These are phyloP conservation scores for Sporophila hypoxantha DNA, from an alignment of 2,113 vertebrate genomes.

Conservation along the genomic window DNA sequence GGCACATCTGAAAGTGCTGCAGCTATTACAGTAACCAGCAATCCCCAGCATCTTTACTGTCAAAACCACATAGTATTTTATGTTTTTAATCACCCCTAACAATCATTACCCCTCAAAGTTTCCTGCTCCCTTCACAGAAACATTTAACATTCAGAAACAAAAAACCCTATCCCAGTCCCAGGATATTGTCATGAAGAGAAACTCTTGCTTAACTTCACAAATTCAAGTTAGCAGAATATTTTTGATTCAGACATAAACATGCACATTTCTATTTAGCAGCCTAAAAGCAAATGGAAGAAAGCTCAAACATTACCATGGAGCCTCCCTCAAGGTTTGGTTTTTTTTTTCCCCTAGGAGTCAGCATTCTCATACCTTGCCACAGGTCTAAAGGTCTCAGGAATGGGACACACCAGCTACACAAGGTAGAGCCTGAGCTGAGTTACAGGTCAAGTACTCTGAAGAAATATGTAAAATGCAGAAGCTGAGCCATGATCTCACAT, in stretches of 20 bases:
- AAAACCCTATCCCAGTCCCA: accelerated
- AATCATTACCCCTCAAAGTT: neutral
- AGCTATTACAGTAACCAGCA: neutral
- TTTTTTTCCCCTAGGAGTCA: neutral
- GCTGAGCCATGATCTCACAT: neutral
- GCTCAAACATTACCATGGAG: neutral
- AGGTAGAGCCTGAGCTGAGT: neutral
- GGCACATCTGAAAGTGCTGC: neutral
- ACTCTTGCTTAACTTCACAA: neutral
- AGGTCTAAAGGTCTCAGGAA: neutral
- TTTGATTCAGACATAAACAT: neutral
- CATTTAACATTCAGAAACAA: neutral
- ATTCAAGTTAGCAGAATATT: neutral
- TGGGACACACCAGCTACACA: neutral
- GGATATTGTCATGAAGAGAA: neutral
- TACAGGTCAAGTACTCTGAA: neutral
- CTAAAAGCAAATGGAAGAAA: neutral
- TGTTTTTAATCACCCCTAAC: neutral
- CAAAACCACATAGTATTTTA: neutral
- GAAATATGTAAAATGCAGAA: neutral
- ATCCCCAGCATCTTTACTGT: neutral
- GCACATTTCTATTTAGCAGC: neutral
- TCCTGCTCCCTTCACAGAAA: neutral
- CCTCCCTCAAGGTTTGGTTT: neutral
- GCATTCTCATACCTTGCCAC: neutral